Evolutionary conservation across 2,113 vertebrate genomes (phyloP).

Genomic region (Candoia aspera): DNA sequence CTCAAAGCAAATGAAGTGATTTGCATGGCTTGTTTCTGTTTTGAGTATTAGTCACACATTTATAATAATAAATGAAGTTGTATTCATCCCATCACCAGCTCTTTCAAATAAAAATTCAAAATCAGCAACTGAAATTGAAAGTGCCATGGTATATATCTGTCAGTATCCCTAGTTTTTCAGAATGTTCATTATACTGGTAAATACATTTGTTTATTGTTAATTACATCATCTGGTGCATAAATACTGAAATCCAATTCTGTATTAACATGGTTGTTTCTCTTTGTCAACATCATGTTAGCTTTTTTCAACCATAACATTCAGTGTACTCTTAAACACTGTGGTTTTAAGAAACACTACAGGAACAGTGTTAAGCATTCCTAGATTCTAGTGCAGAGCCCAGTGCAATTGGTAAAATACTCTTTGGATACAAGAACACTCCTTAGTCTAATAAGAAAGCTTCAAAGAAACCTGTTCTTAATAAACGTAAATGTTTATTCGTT

Average conservation of each 20-base stretch:
- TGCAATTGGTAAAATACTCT: background rate
- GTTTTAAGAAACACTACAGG: constrained; percentile 28
- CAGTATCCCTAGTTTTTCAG: constrained; percentile 44
- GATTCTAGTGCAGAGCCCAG: background rate
- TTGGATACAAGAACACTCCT: background rate
- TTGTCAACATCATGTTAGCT: constrained; percentile 45
- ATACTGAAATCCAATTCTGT: constrained; percentile 42
- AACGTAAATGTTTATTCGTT: no score
- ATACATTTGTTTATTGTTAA: constrained; percentile 58
- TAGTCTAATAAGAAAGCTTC: background rate
- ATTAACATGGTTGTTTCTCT: constrained; percentile 52
- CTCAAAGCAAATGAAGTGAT: constrained; percentile 75
- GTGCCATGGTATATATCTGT: constrained; percentile 52
- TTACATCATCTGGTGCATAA: constrained; percentile 41
- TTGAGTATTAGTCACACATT: constrained; percentile 68
- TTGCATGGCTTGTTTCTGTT: constrained; percentile 75
- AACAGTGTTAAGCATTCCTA: background rate
- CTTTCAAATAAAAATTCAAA: constrained; percentile 62
- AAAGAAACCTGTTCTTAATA: background rate
- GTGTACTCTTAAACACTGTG: constrained; percentile 9
- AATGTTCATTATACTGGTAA: constrained; percentile 35
- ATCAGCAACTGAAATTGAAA: constrained; percentile 49
- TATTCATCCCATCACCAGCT: constrained; percentile 58
- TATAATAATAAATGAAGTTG: constrained; percentile 57
- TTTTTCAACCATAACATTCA: constrained; percentile 43